Evolutionary conservation across 1,140 invertebrate species (phyloP), one percentile per base, ranked within the genome.

Genomic region (Trichonephila inaurata): DNA sequence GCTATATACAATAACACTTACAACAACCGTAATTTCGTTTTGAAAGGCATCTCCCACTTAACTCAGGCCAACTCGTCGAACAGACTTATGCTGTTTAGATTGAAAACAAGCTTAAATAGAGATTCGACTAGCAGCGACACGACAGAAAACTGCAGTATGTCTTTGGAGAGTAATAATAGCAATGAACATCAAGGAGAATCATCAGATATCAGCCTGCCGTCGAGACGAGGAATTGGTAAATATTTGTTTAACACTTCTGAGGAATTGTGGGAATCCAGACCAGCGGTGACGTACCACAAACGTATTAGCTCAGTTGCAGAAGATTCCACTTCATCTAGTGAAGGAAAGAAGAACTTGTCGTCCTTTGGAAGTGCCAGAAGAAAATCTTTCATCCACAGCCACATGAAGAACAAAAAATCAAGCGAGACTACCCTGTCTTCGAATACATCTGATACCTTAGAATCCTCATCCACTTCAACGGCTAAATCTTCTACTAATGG

Each of bases 61-160:
- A 12, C 64, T 4, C 64, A 83, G 19, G 14, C 82, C 18, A 87
- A 77, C 7, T n/a, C 51, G 40, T 88, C 86, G 6, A 91, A 88
- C 14, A 66, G 60, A n/a, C 33, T 94, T 18, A 77, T 94, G 28
- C 21, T 91, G 8, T 94, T 86, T 51, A 21, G 89, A 51, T 28
- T 94, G 0, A 94, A 89, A 58, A 44, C 93, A 14, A 88, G 87
- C 40, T 62, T 94, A 60, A 91, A 86, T 14, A 66, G 93, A 51
- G 93, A 91, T 87, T 94, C 89, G 1, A 94, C 89, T 12, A 94
- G 93, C 58, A 94, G 94, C 28, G 94, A 94, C 61, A 94, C 94
- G 0, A 94, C 92, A 0, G 94, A 94, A 12, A 94, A 93, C 33
- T 93, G 66, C 21, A 93, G 92, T 21, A 93, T 89, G 19, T 94